phyloP scores from a whole-genome alignment of 1,140 invertebrate species.

The Eupeodes corollae region DNA sequence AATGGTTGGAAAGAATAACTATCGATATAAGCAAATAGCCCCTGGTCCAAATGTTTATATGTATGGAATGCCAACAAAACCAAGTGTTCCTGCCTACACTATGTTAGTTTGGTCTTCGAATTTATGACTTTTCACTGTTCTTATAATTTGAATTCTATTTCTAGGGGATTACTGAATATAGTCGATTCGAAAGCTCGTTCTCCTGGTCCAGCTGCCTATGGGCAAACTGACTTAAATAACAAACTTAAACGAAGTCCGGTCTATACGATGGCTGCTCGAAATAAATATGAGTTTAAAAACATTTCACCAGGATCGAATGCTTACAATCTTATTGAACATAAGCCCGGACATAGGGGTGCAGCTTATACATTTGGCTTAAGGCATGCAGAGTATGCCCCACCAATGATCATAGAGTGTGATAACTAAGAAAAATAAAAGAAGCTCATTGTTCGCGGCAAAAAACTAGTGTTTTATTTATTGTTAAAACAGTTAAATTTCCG shows the following conservation, averaged over 20 bases:
- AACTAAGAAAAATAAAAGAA: slow-evolving; percentile 6
- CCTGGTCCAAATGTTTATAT: slow-evolving; percentile 53
- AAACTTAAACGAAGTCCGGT: slow-evolving; percentile 26
- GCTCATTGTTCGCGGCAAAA: no score
- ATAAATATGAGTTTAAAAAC: slow-evolving; percentile 3
- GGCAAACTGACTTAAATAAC: slow-evolving; percentile 23
- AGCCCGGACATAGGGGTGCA: slow-evolving; percentile 20
- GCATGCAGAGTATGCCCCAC: slow-evolving; percentile 25
- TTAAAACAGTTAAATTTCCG: no score
- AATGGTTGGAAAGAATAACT: slow-evolving; percentile 41
- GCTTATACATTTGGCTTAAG: slow-evolving; percentile 27
- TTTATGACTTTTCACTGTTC: not conserved
- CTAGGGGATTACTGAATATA: slow-evolving; percentile 36
- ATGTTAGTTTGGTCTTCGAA: slow-evolving; percentile 33
- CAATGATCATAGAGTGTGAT: slow-evolving; percentile 34
- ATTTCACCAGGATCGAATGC: slow-evolving; percentile 38
- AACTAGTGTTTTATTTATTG: no score
- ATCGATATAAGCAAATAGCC: slow-evolving; percentile 33
- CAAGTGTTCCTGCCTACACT: slow-evolving; percentile 37
- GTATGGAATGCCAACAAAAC: slow-evolving; percentile 35
- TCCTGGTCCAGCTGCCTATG: slow-evolving; percentile 48
- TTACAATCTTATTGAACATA: slow-evolving; percentile 31
- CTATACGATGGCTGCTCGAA: slow-evolving; percentile 33
- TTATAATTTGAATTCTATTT: slow-evolving; percentile 9
- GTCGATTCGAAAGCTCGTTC: slow-evolving; percentile 30